Conservation (phyloP, 2,888 invertebrate genomes). For the Platynereis dumerilii region DNA sequence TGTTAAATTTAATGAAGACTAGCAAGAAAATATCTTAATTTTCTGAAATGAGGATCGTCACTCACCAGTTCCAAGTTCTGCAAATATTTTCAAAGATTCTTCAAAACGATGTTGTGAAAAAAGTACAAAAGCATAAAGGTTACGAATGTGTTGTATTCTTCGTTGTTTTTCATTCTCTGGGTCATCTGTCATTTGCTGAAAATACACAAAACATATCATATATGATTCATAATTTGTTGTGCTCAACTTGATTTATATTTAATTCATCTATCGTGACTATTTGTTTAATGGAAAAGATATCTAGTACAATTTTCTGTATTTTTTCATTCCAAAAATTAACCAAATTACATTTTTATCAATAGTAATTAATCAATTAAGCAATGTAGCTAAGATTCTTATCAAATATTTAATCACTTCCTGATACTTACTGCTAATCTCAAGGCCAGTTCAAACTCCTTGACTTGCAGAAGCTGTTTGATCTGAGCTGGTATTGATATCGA, state of each 20-base stretch:
- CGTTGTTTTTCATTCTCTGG: conserved; percentile 80
- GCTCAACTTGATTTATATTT: too few species aligned
- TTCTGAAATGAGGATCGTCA: too few species aligned
- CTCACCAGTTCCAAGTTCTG: conserved; percentile 79
- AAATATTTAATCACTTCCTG: background rate
- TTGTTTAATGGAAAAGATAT: too few species aligned
- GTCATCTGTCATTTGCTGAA: conserved; percentile 82
- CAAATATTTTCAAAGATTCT: conserved; percentile 90
- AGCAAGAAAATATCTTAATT: background rate
- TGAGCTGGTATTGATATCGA: conserved; percentile 83
- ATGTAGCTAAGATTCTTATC: background rate
- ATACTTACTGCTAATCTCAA: conserved; percentile 84
- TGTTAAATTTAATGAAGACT: background rate
- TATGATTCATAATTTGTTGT: too few species aligned
- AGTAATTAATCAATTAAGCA: background rate
- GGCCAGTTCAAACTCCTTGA: conserved; percentile 93
- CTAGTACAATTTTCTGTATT: too few species aligned
- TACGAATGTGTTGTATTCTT: conserved; percentile 86
- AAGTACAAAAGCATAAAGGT: conserved; percentile 86
- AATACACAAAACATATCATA: conserved; percentile 33
- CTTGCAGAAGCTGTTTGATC: conserved; percentile 81
- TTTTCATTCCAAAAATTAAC: too few species aligned
- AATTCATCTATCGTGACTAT: too few species aligned
- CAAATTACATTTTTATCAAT: too few species aligned
- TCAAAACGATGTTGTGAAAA: conserved; percentile 88